Evolutionary conservation across 2,888 invertebrate species (phyloP).

Genomic region (Agrochola circellaris): DNA sequence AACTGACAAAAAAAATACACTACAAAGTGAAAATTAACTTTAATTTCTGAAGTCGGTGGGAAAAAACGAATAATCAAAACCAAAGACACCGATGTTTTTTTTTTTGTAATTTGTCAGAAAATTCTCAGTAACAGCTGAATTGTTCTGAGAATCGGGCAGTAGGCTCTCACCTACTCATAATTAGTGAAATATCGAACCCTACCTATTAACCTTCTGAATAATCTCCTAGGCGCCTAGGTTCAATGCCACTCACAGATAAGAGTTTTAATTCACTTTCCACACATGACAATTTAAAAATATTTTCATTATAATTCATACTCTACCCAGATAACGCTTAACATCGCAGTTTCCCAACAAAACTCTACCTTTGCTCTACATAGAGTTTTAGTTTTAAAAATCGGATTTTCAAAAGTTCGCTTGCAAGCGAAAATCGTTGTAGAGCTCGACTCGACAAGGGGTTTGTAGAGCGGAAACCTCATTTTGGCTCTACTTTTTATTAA

Average conservation of each 20-base stretch:
- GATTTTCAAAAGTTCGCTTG: conserved; percentile 43
- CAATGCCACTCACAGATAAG: background rate
- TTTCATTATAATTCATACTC: conserved; percentile 5
- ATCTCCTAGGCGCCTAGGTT: too few relatives aligned
- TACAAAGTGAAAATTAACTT: too few relatives aligned
- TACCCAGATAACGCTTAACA: conserved; percentile 7
- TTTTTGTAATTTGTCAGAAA: too few relatives aligned
- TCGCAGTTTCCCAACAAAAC: conserved; percentile 44
- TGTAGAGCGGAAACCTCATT: conserved; percentile 62
- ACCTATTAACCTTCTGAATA: too few relatives aligned
- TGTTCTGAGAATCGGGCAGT: too few relatives aligned
- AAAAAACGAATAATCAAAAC: too few relatives aligned
- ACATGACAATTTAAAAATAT: background rate
- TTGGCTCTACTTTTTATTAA: conserved; percentile 51
- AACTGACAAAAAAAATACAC: too few relatives aligned
- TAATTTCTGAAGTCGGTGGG: too few relatives aligned
- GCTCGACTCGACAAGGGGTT: conserved; percentile 39
- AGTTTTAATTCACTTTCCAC: background rate
- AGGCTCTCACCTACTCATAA: too few relatives aligned
- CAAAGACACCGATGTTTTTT: too few relatives aligned
- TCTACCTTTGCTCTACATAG: conserved; percentile 29
- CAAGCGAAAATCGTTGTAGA: conserved; percentile 43
- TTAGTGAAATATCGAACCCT: too few relatives aligned
- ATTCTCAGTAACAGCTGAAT: too few relatives aligned
- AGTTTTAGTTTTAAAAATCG: conserved; percentile 54